These are phyloP conservation scores for Zosterops pallidus DNA, from an alignment of 2,113 vertebrate genomes.

Conservation along the genomic window DNA sequence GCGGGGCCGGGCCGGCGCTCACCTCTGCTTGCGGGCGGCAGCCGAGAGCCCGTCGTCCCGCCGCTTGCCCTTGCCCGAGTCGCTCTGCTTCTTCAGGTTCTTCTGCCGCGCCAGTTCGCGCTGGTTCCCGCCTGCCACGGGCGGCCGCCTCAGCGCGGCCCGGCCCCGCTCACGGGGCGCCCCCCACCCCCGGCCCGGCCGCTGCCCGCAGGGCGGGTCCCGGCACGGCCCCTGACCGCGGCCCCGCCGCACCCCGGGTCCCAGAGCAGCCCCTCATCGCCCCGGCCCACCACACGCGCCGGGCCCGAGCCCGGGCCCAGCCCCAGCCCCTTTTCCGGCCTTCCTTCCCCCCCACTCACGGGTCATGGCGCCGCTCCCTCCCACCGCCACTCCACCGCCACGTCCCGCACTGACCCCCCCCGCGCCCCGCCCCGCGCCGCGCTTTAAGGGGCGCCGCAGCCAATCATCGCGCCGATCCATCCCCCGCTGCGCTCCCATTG, in stretches of 20 bases:
- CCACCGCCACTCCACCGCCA: constrained; percentile 1
- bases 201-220: not conserved
- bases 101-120: constrained; percentile 89
- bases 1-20: not conserved
- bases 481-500: not conserved
- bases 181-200: not conserved
- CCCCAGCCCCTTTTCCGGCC: not conserved
- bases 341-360: not conserved
- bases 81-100: constrained; percentile 84
- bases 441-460: not conserved
- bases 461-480: not conserved
- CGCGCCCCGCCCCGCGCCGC: not conserved
- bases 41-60: not conserved
- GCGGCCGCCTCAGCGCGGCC: not conserved
- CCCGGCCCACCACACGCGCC: too few species aligned
- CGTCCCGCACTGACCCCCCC: not conserved
- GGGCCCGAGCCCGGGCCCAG: too few species aligned
- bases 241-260: not conserved
- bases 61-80: constrained; percentile 81
- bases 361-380: constrained; percentile 7
- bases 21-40: not conserved
- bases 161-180: not conserved
- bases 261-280: not conserved
- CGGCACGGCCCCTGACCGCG: not conserved
- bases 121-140: constrained; percentile 85